Percentiles rank a stretch among this genome's conserved stretches.
Evolutionary conservation across 2,888 invertebrate genomes (phyloP).

Genomic region (Epiblema foenella): DNA sequence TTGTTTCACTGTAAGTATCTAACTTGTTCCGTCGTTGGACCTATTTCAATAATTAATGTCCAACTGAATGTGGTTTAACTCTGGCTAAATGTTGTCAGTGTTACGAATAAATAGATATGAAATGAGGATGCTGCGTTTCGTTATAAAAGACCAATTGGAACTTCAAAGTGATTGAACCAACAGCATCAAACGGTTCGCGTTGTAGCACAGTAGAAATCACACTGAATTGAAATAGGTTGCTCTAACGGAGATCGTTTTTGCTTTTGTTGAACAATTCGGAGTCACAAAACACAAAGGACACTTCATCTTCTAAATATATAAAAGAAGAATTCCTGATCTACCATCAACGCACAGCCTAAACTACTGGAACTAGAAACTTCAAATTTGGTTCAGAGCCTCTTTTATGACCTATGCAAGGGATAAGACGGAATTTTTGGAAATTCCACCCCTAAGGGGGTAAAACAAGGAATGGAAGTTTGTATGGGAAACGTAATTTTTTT

Average conservation of each 20-base stretch:
- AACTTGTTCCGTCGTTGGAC: too few species aligned
- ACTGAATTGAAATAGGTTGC: neutral
- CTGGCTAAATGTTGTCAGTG: neutral
- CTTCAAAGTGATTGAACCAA: slow-evolving; percentile 6
- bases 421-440: too few species aligned
- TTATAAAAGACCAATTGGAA: neutral
- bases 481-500: too few species aligned
- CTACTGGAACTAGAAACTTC: too few species aligned
- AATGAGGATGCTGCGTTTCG: neutral
- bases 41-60: neutral
- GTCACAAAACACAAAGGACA: neutral
- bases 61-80: neutral
- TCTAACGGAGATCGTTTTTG: neutral
- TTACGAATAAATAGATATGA: neutral
- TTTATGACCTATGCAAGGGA: too few species aligned
- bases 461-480: too few species aligned
- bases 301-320: too few species aligned
- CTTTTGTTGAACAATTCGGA: neutral
- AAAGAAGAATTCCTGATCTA: too few species aligned
- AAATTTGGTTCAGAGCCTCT: too few species aligned
- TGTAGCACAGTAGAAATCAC: neutral
- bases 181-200: neutral
- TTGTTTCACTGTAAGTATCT: too few species aligned
- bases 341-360: too few species aligned
- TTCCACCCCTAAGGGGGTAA: too few species aligned